Evolutionary conservation across 2,888 invertebrate species (phyloP), one percentile per base, ranked within the genome.

Genomic region (Catocala nupta): DNA sequence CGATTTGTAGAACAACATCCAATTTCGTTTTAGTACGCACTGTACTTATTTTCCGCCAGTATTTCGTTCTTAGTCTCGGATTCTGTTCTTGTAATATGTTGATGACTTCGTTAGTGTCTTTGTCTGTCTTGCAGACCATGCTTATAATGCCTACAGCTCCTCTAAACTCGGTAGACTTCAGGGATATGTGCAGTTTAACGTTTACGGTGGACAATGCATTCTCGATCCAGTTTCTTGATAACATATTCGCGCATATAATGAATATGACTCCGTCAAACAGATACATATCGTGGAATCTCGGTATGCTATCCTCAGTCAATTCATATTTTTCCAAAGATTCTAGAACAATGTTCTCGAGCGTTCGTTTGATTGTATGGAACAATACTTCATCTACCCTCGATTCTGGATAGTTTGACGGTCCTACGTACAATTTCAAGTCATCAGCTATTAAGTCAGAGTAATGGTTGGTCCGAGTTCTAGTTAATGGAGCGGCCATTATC

Each of bases 201-300:
- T 89, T 90, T 0, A 91, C 79, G 5, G 63, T 47, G 1, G 65
- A 39, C 5, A 93, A 70, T 1, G 78, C 73, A 0, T 81, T 64
- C 59, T 91, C 90, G 1, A 92, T 84, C 90, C 92, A 92, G 3
- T 71, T 45, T 13, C 88, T 84, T 0, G 93, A 85, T 0, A 61
- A 25, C 72, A 86, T 83, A 57, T 88, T 82, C 6, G 86, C 84
- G 45, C 92, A 92, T 9, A 93, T 93, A 1, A 92, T 83, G 59
- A 93, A 93, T 9, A 93, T 92, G 0, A 92, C 92, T 1, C 93
- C 93, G 55, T 93, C 93, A 56, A 92, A 92, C 25, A 93, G 66
- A 59, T 93, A 93, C 66, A 93, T 86, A 44, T 93, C 93, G 55
- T 92, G 90, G 44, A 90, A 87, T 68, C 84, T 90, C 0, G 92